Conservation (phyloP, 2,113 vertebrate species). For the Ploceus nigricollis region DNA sequence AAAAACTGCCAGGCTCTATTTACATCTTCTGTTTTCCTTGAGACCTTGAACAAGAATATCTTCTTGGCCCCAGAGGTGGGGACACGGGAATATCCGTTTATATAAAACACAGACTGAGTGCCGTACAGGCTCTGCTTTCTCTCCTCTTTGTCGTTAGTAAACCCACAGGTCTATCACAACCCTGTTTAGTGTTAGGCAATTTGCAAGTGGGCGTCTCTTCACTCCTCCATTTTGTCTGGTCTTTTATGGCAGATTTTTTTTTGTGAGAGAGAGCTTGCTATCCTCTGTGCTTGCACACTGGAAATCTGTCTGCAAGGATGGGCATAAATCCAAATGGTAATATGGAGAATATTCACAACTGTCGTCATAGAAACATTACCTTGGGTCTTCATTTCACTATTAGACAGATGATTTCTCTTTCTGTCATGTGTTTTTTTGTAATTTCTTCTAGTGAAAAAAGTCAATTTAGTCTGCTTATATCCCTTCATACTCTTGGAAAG, state of each 20-base stretch:
- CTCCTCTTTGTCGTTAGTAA: neutral
- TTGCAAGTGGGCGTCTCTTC: neutral
- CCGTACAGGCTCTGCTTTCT: neutral
- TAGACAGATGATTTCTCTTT: neutral
- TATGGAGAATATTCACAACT: neutral
- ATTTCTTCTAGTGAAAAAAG: neutral
- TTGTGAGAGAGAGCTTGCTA: neutral
- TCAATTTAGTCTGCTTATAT: neutral
- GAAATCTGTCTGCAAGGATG: neutral
- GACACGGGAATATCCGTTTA: neutral
- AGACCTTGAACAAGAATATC: neutral
- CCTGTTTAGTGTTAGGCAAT: neutral
- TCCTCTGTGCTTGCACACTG: neutral
- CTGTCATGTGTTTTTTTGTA: neutral
- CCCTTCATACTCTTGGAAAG: neutral
- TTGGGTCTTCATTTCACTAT: neutral
- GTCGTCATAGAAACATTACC: neutral
- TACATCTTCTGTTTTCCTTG: neutral
- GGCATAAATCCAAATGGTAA: neutral
- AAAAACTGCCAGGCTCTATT: neutral
- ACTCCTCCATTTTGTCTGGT: neutral
- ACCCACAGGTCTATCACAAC: neutral
- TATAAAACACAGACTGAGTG: neutral
- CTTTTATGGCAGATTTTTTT: neutral
- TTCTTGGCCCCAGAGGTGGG: neutral